Evolutionary conservation across 2,888 invertebrate genomes (phyloP), one percentile per base, ranked within the genome.

Genomic region (Apotomis turbidana): DNA sequence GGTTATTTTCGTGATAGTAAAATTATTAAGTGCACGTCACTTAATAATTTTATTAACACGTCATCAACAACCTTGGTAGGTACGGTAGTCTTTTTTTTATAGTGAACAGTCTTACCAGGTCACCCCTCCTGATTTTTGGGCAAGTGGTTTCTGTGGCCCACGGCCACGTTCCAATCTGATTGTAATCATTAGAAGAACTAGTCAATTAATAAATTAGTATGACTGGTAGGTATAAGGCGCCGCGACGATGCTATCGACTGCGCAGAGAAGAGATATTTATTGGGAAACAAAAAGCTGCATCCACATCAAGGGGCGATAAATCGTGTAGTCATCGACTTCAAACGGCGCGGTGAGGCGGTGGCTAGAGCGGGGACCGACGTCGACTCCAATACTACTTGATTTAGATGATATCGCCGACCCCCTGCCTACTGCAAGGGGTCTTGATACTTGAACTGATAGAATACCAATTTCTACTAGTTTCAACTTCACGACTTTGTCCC

Each of bases 361-460:
- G 46, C 46, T 46, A 5, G 61, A 15, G 10, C 13, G 15, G 49
- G 27, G 61, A 12, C n/a, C 61, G 27, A 6, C 49, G 49, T 49
- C 74, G 76, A 75, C 75, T 78, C 80, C 80, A 78, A 81, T 81
- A 79, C 79, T 79, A 78, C 76, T 82, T 82, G 85, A 86, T 84
- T 82, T 79, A 81, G 85, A 83, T 81, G 80, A 83, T 87, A 86
- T 83, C 85, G 77, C 27, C 68, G 52, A 68, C 49, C 66, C 71
- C 62, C 61, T 55, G 41, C 54, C 1, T 27, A 44, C 15, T 52
- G 58, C 52, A 55, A 55, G 13, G 5, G 1, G 38, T 57, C 54
- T 71, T 71, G 71, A 46, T 54, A 38, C 51, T 70, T 8, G 63
- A n/a, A 9, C 36, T n/a, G 9, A 27, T 27, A 27, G 1, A 27